These are phyloP conservation scores for Ataeniobius toweri DNA, from an alignment of 2,797 vertebrate species.

Conservation along the genomic window DNA sequence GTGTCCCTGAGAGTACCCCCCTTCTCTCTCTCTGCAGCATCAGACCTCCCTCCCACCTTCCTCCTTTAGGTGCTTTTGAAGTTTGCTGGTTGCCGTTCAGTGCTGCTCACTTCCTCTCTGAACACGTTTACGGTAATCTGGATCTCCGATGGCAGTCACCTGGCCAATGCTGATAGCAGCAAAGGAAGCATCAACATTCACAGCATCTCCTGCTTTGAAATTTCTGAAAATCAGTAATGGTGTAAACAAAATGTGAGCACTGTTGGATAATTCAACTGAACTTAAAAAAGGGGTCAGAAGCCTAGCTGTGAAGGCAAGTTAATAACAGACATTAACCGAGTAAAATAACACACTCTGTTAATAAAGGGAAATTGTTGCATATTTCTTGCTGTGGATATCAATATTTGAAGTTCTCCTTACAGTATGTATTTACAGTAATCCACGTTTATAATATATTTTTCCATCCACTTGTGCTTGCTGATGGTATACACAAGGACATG, in stretches of 20 bases:
- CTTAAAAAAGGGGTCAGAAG: neutral
- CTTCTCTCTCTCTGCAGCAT: neutral
- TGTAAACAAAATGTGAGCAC: constrained; percentile 7
- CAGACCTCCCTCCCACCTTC: neutral
- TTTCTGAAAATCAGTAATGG: neutral
- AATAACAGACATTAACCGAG: neutral
- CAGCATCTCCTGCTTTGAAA: constrained; percentile 12
- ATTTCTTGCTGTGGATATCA: too few relatives aligned
- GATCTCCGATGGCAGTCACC: constrained; percentile 59
- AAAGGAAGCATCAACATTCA: constrained; percentile 41
- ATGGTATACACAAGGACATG: neutral
- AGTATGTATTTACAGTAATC: neutral
- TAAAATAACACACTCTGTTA: neutral
- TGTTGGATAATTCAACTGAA: neutral
- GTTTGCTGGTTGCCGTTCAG: constrained; percentile 30
- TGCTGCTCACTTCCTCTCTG: constrained; percentile 24
- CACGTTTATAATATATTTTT: neutral
- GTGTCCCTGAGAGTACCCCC: constrained; percentile 51
- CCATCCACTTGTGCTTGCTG: neutral
- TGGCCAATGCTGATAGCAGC: constrained; percentile 66
- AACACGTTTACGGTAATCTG: constrained; percentile 49
- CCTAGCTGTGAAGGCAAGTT: neutral
- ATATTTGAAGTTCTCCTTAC: neutral
- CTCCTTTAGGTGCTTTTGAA: constrained; percentile 56
- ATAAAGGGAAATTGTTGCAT: neutral